Percentiles rank a stretch among this genome's conserved stretches.
These are phyloP conservation scores for Plecotus auritus DNA, from an alignment of 2,113 vertebrate species.

Conservation along the genomic window DNA sequence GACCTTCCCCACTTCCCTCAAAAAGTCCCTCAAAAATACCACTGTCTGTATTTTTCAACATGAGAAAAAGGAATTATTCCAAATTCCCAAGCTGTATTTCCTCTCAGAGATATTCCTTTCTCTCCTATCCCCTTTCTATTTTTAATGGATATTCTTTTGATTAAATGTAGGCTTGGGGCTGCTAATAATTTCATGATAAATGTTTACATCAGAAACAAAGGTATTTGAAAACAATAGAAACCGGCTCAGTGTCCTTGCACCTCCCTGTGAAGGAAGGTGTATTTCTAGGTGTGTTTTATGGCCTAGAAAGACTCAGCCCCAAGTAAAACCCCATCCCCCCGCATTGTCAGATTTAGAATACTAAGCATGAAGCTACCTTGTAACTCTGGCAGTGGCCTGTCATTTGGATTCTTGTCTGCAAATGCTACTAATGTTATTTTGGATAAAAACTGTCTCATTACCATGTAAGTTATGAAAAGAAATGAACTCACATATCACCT, in stretches of 20 bases:
- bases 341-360: conserved; percentile 19
- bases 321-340: background rate
- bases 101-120: background rate
- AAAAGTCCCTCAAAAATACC: background rate
- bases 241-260: background rate
- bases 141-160: background rate
- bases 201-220: background rate
- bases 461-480: background rate
- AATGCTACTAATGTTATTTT: conserved; percentile 39
- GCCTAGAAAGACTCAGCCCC: background rate
- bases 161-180: background rate
- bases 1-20: background rate
- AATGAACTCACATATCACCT: conserved; percentile 39
- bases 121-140: background rate
- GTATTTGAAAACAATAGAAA: background rate
- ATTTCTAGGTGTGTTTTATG: conserved; percentile 16
- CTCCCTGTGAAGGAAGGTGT: background rate
- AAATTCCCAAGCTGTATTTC: background rate
- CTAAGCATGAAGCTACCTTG: background rate
- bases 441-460: conserved; percentile 53
- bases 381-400: conserved; percentile 40
- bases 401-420: conserved; percentile 55
- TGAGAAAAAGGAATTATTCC: background rate
- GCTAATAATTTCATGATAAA: conserved; percentile 27
- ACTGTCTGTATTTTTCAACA: background rate